Evolutionary conservation across 2,888 invertebrate genomes (phyloP), one percentile per base, ranked within the genome.

Genomic region (Entomobrya proxima): DNA sequence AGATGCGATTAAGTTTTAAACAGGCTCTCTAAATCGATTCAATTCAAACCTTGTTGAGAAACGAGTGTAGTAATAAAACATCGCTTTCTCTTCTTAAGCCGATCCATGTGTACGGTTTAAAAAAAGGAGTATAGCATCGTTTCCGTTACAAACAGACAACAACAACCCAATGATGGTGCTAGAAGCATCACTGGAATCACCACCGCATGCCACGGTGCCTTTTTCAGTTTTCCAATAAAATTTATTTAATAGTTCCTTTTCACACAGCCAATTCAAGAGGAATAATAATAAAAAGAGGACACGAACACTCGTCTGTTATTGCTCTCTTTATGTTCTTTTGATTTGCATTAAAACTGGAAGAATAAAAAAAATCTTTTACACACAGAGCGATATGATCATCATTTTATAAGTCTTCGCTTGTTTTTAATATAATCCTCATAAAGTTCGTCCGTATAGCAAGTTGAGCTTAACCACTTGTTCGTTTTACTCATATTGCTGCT

Each of bases 281-380:
- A 61, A 80, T 32, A 55, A 55, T 78, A 78, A 80, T 69, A 80
- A 80, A 69, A 80, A 44, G 79, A 55, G 80, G 80, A 80, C 55
- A 80, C 18, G 80, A 80, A 47, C 52, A 80, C 80, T 69, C 78
- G 52, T 69, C 69, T 67, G 80, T 80, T 80, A 80, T 80, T 80
- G 80, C 80, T 50, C 80, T 69, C 52, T 80, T 80, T 80, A 80
- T 80, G 69, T 80, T 52, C 80, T 80, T 80, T 80, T 80, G 80
- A 80, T 80, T 80, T 80, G 80, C 80, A 69, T 80, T 80, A 69
- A 69, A 79, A 37, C 30, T 52, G 32, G 44, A 52, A 52, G 69
- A 69, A 80, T 80, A 69, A 21, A 72, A 80, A 80, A 58, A 58
- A 61, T 21, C 30, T 21, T n/a, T n/a, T 76, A 76, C 21, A 35